A percentile compares a stretch with the other conserved stretches of the same genome.
These are phyloP conservation scores for Sphecodes monilicornis DNA, from an alignment of 2,888 invertebrate genomes.

Conservation along the genomic window DNA sequence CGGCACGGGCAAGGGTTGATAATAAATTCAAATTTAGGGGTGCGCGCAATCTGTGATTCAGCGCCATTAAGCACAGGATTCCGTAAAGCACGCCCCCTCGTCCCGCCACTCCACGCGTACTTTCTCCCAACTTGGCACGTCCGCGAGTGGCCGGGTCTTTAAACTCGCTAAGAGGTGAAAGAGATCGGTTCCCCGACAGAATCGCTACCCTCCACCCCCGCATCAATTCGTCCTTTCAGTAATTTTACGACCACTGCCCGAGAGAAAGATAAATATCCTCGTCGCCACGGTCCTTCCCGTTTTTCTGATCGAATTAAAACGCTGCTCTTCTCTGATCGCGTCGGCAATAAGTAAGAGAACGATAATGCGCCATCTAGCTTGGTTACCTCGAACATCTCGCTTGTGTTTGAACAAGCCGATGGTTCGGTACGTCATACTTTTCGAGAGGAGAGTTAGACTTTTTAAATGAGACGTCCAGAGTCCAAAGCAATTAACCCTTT, in stretches of 20 bases:
- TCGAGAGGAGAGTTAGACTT: no score
- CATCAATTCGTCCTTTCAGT: constrained; percentile 28
- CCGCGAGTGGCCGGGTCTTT: constrained; percentile 69
- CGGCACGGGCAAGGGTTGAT: constrained; percentile 79
- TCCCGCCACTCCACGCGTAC: constrained; percentile 53
- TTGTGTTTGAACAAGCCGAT: no score
- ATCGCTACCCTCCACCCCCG: background rate
- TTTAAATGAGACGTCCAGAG: no score
- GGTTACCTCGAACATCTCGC: background rate
- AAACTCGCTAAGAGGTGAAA: constrained; percentile 65
- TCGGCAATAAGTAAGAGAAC: background rate
- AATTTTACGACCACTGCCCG: constrained; percentile 24
- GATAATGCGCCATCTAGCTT: background rate
- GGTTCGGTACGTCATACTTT: no score
- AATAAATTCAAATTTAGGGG: constrained; percentile 81
- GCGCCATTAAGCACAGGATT: constrained; percentile 84
- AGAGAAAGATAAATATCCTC: background rate
- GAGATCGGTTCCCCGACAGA: constrained; percentile 60
- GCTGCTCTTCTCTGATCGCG: background rate
- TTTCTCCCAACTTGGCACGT: constrained; percentile 78
- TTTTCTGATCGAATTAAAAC: background rate
- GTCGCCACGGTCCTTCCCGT: background rate
- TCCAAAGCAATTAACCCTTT: no score
- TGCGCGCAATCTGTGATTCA: constrained; percentile 84
- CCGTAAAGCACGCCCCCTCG: constrained; percentile 72